Evolutionary conservation across 2,113 vertebrate species (phyloP).

Genomic region (Anolis sagrei): DNA sequence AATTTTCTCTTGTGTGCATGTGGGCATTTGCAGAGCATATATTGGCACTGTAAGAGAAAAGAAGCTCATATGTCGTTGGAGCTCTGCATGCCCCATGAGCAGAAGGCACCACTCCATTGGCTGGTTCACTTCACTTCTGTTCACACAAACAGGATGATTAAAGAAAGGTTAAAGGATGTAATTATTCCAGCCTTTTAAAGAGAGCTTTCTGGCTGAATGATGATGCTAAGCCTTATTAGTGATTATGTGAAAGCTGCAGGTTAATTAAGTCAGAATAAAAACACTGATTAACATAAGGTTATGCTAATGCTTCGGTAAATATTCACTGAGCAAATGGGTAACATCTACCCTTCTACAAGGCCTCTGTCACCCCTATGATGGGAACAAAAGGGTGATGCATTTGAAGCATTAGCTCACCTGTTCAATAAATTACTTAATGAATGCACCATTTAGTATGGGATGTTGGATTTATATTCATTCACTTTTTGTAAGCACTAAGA

Average conservation of each 20-base stretch:
- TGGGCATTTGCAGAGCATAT: no score
- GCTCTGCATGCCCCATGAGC: no score
- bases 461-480: background rate
- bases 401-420: background rate
- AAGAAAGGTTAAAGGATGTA: background rate
- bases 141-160: background rate
- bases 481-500: background rate
- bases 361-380: background rate
- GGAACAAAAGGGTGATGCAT: background rate
- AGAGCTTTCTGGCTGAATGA: background rate
- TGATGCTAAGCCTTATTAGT: slow-evolving; percentile 8
- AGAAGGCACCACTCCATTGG: background rate
- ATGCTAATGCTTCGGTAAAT: background rate
- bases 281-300: slow-evolving; percentile 4
- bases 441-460: background rate
- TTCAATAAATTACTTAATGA: background rate
- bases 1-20: no score
- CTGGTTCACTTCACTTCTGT: background rate
- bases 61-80: background rate
- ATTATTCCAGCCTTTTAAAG: background rate
- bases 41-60: no score
- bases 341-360: background rate
- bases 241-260: background rate
- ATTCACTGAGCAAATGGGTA: background rate
- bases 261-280: slow-evolving; percentile 25